Conservation (phyloP, 2,113 vertebrate species). For the Cryptoleucopteryx plumbea region DNA sequence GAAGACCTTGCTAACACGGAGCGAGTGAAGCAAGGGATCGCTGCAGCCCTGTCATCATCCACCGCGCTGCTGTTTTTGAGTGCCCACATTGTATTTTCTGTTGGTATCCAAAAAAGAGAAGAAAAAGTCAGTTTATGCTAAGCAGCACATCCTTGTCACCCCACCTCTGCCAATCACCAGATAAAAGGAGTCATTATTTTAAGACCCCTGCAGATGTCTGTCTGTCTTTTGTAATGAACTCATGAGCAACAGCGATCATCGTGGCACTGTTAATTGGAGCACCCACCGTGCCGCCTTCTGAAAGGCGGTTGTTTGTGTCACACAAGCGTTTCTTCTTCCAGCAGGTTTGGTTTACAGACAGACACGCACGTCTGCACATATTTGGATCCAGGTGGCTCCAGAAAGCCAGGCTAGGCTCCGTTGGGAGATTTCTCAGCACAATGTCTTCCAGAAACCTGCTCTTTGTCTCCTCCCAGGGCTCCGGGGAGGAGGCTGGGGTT, state of each 20-base stretch:
- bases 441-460: neutral
- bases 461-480: fast-evolving
- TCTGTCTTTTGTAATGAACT: slow-evolving; percentile 62
- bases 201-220: slow-evolving; percentile 63
- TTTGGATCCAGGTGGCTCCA: slow-evolving; percentile 15
- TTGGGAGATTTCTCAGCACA: neutral
- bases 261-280: slow-evolving; percentile 59
- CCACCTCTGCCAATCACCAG: slow-evolving; percentile 51
- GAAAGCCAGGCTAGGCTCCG: neutral
- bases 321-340: neutral
- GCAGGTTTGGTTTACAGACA: neutral
- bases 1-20: fast-evolving
- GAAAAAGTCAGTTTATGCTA: slow-evolving; percentile 30
- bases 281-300: slow-evolving; percentile 41
- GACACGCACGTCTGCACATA: fast-evolving
- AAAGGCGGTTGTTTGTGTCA: slow-evolving; percentile 14
- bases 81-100: fast-evolving
- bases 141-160: slow-evolving; percentile 33
- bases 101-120: neutral
- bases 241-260: neutral
- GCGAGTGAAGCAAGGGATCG: fast-evolving
- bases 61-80: fast-evolving
- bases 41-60: neutral
- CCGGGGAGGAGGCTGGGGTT: neutral
- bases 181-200: slow-evolving; percentile 64